Conservation (phyloP, 2,113 vertebrate genomes). For the Pituophis catenifer region DNA sequence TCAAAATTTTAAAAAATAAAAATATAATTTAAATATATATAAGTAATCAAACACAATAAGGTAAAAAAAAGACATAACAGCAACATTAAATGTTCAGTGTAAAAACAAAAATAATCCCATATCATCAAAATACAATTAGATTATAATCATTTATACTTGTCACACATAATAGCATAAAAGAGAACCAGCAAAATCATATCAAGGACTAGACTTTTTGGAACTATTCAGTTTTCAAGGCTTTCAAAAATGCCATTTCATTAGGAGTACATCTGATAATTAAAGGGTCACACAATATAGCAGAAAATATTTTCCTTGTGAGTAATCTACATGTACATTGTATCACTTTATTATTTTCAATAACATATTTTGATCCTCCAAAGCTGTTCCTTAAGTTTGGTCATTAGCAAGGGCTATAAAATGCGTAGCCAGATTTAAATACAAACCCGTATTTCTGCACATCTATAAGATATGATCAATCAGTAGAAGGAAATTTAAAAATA, state of each 20-base stretch:
- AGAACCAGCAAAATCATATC: background rate
- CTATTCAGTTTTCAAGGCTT: background rate
- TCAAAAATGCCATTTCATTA: background rate
- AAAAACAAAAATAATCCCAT: no score
- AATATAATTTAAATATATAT: background rate
- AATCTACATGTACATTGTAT: background rate
- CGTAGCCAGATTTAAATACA: background rate
- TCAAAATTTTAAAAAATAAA: no score
- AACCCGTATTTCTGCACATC: background rate
- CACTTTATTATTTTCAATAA: background rate
- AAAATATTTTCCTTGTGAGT: background rate
- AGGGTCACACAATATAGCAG: background rate
- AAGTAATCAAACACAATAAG: background rate
- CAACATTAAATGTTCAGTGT: no score
- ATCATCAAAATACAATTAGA: no score
- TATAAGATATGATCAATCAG: accelerated
- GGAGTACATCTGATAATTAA: background rate
- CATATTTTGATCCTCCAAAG: background rate
- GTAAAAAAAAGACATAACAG: no score
- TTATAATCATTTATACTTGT: background rate
- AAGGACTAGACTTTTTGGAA: background rate
- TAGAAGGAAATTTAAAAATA: background rate
- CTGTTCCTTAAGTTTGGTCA: background rate
- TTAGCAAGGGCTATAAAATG: background rate
- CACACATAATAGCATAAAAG: background rate